Conservation (phyloP, 2,113 vertebrate genomes). For the Rhadina sibilatrix region DNA sequence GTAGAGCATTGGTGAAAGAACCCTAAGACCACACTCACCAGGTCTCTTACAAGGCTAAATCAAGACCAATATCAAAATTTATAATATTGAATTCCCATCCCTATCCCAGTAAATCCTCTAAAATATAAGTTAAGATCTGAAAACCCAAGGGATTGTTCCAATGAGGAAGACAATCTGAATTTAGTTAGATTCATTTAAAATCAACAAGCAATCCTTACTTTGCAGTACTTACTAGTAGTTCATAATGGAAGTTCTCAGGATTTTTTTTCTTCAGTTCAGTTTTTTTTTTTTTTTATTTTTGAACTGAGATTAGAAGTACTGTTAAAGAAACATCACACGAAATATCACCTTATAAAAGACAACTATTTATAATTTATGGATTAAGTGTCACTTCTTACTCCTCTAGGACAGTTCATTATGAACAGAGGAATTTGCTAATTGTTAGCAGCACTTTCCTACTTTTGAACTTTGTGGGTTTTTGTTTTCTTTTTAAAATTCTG, state of each 20-base stretch:
- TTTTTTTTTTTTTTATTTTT: background rate
- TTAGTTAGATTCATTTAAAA: background rate
- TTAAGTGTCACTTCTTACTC: background rate
- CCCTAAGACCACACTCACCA: background rate
- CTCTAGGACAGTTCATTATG: background rate
- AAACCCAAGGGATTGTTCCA: background rate
- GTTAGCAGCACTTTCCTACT: background rate
- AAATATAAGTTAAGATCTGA: background rate
- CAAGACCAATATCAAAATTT: background rate
- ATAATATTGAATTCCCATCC: background rate
- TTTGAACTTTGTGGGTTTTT: background rate
- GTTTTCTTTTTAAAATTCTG: background rate
- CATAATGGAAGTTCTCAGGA: background rate
- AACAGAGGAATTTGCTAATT: background rate
- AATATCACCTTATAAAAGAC: background rate
- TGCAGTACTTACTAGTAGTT: background rate
- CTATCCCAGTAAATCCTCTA: background rate
- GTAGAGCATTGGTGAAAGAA: background rate
- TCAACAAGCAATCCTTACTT: background rate
- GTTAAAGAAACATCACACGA: background rate
- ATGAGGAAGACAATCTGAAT: background rate
- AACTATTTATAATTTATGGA: background rate
- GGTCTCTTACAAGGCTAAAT: background rate
- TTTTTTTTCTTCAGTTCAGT: background rate
- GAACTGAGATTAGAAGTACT: background rate